These are phyloP conservation scores for Apostichopus californicus DNA, from an alignment of 35 echinoderm and acorn worm species.

Conservation along the genomic window DNA sequence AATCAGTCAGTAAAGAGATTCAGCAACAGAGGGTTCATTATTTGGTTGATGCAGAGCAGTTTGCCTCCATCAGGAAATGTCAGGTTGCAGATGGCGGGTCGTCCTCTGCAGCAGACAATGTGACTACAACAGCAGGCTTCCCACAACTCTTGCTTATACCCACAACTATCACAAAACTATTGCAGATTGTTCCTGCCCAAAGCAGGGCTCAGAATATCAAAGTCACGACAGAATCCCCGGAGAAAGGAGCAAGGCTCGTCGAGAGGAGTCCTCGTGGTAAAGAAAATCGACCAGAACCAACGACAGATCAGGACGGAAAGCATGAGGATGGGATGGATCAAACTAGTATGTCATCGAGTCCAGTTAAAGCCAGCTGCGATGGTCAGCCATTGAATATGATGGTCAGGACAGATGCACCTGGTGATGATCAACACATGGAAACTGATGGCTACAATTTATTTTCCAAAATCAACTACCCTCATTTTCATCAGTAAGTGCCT, in stretches of 20 bases:
- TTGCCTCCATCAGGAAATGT: neutral
- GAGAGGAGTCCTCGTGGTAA: neutral
- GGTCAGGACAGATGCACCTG: neutral
- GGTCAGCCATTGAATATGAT: neutral
- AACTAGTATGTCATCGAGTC: neutral
- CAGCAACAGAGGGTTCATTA: neutral
- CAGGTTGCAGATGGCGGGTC: neutral
- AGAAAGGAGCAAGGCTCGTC: too few relatives aligned
- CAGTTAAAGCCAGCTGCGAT: neutral
- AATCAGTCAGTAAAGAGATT: neutral
- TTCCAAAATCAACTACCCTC: constrained; percentile 2
- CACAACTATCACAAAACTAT: neutral
- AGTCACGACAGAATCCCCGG: neutral
- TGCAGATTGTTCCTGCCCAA: neutral
- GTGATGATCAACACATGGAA: neutral
- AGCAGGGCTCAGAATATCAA: neutral
- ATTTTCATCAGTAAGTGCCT: constrained; percentile 31
- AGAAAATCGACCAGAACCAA: neutral
- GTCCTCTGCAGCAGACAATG: neutral
- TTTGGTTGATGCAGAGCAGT: neutral
- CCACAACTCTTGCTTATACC: neutral
- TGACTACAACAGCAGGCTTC: neutral
- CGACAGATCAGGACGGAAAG: neutral
- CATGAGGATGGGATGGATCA: neutral
- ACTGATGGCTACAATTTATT: constrained; percentile 16